Conservation (phyloP, 2,113 vertebrate genomes). For the Grus americana region DNA sequence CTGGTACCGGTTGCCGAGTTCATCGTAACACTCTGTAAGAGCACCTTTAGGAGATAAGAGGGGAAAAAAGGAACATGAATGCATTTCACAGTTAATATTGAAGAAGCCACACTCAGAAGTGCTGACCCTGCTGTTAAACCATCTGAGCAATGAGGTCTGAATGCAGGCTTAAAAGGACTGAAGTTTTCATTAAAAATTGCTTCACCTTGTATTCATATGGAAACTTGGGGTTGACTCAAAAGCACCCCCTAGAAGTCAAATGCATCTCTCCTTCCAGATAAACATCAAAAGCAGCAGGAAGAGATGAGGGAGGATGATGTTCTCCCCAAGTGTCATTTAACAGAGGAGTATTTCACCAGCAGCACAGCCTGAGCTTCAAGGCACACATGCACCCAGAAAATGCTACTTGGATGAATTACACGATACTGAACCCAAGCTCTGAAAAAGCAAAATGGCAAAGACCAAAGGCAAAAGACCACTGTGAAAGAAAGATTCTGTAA, state of each 20-base stretch:
- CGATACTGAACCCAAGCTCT: accelerated
- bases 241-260: not conserved
- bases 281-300: not conserved
- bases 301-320: not conserved
- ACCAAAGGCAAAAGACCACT: not conserved
- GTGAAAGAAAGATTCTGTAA: not conserved
- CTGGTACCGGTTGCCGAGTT: conserved; percentile 97
- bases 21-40: conserved; percentile 97
- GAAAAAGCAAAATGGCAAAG: not conserved
- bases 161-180: not conserved
- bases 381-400: not conserved
- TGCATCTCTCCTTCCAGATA: accelerated
- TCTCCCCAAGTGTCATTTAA: not conserved
- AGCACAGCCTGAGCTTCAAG: accelerated
- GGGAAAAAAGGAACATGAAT: not conserved
- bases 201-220: not conserved
- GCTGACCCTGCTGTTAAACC: not conserved
- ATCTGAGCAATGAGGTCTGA: not conserved
- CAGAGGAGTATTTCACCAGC: not conserved
- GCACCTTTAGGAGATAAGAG: conserved; percentile 78
- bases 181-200: not conserved
- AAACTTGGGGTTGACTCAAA: not conserved
- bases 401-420: not conserved
- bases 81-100: not conserved
- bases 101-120: not conserved